phyloP scores from a whole-genome alignment of 2,888 invertebrate genomes.

The Amphipoea oculea region DNA sequence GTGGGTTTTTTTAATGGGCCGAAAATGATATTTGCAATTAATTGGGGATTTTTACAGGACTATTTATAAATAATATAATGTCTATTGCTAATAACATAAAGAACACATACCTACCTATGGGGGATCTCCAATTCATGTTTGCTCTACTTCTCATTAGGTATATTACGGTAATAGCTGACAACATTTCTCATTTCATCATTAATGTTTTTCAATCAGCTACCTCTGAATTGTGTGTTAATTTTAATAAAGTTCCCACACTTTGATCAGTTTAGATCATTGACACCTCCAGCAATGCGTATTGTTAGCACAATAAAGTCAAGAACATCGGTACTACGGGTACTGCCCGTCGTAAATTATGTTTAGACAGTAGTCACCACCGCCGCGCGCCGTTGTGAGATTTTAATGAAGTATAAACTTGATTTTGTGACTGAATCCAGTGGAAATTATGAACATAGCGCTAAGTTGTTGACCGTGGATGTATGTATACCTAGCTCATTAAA shows the following conservation, averaged over 20 bases:
- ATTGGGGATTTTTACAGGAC: background rate
- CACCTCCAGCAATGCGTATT: constrained; percentile 26
- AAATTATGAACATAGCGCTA: constrained; percentile 14
- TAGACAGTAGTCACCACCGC: background rate
- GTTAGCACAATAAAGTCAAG: constrained; percentile 29
- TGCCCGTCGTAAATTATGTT: constrained; percentile 28
- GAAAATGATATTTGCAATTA: too few relatives aligned
- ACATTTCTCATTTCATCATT: constrained; percentile 14
- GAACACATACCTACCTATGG: background rate
- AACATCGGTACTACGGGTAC: constrained; percentile 4
- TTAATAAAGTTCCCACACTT: constrained; percentile 30
- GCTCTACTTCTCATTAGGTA: background rate
- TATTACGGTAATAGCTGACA: background rate
- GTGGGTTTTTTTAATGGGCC: background rate
- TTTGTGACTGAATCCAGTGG: background rate
- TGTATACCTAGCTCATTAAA: background rate
- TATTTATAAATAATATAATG: background rate
- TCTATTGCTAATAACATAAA: background rate
- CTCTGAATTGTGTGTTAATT: constrained; percentile 19
- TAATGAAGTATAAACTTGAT: constrained; percentile 6
- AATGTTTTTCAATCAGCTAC: constrained; percentile 17
- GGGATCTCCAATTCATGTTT: background rate
- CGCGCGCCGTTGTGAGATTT: constrained; percentile 34
- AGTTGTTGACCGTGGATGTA: constrained; percentile 19
- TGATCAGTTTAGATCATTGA: constrained; percentile 36